phyloP scores from a whole-genome alignment of 2,797 vertebrate genomes.

The Darevskia mixta region DNA sequence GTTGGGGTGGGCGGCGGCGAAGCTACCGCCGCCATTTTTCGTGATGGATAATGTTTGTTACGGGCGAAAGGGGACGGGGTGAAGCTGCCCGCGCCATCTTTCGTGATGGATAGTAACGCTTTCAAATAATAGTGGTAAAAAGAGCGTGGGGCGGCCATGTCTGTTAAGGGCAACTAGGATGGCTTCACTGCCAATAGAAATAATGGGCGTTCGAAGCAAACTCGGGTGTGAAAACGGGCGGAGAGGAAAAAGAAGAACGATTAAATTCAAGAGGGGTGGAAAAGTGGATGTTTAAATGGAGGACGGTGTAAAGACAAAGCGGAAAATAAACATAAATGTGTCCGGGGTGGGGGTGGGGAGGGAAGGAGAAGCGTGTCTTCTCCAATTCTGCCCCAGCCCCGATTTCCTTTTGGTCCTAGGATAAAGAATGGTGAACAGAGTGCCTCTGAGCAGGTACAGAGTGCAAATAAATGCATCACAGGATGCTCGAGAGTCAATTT shows the following conservation, averaged over 20 bases:
- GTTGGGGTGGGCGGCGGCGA: conserved; percentile 44
- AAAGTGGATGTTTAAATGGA: background rate
- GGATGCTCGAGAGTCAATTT: background rate
- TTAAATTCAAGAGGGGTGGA: no score
- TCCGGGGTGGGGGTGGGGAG: no score
- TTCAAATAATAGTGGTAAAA: no score
- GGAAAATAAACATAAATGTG: background rate
- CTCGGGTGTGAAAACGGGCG: background rate
- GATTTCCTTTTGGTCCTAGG: background rate
- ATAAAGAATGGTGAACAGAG: background rate
- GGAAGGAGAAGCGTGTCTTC: background rate
- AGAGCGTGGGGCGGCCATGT: conserved; percentile 55
- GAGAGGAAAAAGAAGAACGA: background rate
- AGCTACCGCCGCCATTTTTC: conserved; percentile 53
- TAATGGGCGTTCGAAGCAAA: background rate
- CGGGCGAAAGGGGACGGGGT: conserved; percentile 28
- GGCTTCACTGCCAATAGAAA: background rate
- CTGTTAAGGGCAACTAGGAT: conserved; percentile 50
- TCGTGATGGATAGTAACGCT: no score
- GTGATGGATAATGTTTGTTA: conserved; percentile 64
- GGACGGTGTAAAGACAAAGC: background rate
- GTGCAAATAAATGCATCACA: background rate
- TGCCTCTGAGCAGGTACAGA: background rate
- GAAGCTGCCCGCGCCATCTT: no score
- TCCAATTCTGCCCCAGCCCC: background rate